Conservation (phyloP, 2,113 vertebrate species). For the Poeciliopsis turrubarensis region DNA sequence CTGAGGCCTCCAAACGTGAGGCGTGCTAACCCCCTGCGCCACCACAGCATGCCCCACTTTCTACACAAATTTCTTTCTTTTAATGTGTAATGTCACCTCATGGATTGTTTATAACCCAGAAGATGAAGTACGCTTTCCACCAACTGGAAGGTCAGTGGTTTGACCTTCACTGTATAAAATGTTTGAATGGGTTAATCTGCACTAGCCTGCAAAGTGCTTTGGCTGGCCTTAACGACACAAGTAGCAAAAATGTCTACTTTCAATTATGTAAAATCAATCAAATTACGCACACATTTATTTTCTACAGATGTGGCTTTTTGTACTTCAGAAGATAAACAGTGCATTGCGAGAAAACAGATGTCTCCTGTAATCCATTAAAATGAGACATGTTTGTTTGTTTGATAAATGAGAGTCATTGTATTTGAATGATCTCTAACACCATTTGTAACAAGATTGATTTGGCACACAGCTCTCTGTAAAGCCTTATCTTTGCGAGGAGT, state of each 20-base stretch:
- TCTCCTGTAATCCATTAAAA: conserved; percentile 23
- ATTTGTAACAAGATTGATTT: conserved; percentile 39
- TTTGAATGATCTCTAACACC: conserved; percentile 36
- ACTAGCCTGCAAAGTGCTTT: background rate
- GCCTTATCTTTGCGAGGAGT: conserved; percentile 23
- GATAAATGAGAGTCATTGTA: conserved; percentile 33
- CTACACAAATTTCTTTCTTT: background rate
- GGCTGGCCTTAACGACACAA: background rate
- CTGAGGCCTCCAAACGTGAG: no score
- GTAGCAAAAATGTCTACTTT: background rate
- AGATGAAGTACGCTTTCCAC: background rate
- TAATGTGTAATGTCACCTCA: background rate
- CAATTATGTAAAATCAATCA: conserved; percentile 12
- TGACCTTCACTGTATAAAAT: background rate
- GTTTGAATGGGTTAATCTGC: background rate
- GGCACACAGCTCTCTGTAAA: conserved; percentile 24
- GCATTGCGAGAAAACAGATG: conserved; percentile 19
- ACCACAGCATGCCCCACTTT: background rate
- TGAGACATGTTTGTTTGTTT: conserved; percentile 6
- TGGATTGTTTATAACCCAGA: background rate
- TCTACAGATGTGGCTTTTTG: background rate
- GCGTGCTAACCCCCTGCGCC: no score
- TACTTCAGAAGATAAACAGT: conserved; percentile 9
- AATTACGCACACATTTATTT: conserved; percentile 9
- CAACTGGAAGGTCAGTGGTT: background rate